These are phyloP conservation scores for Agonopterix heracliana DNA, from an alignment of 2,888 invertebrate genomes.

Conservation along the genomic window DNA sequence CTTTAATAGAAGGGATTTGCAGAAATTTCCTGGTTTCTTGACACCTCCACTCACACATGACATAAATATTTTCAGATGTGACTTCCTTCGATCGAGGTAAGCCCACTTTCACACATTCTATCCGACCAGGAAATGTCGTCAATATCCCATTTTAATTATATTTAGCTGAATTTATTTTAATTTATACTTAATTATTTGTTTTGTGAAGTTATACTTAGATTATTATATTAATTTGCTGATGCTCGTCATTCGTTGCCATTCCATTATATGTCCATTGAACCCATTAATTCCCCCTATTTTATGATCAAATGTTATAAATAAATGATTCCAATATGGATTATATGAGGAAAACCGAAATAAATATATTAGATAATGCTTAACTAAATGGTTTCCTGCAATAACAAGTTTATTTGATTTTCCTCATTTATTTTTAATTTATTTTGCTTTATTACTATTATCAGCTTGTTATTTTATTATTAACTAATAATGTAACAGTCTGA, in stretches of 20 bases:
- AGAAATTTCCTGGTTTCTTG: conserved; percentile 53
- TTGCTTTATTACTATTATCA: background rate
- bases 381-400: too few species aligned
- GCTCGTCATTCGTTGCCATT: conserved; percentile 12
- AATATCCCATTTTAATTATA: conserved; percentile 34
- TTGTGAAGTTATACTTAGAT: conserved; percentile 13
- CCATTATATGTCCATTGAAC: conserved; percentile 15
- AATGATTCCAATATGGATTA: too few species aligned
- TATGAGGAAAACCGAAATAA: conserved; percentile 1
- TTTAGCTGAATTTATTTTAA: conserved; percentile 13
- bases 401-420: background rate
- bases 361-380: background rate
- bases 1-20: conserved; percentile 49
- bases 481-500: background rate
- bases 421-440: background rate
- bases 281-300: conserved; percentile 5
- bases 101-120: conserved; percentile 47
- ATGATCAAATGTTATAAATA: background rate
- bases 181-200: conserved; percentile 1
- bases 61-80: conserved; percentile 61
- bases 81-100: conserved; percentile 65
- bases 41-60: conserved; percentile 43
- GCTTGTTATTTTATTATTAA: background rate
- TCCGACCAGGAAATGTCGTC: conserved; percentile 60
- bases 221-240: background rate